These are phyloP conservation scores for Dicycla oo DNA, from an alignment of 2,888 invertebrate species.

Conservation along the genomic window DNA sequence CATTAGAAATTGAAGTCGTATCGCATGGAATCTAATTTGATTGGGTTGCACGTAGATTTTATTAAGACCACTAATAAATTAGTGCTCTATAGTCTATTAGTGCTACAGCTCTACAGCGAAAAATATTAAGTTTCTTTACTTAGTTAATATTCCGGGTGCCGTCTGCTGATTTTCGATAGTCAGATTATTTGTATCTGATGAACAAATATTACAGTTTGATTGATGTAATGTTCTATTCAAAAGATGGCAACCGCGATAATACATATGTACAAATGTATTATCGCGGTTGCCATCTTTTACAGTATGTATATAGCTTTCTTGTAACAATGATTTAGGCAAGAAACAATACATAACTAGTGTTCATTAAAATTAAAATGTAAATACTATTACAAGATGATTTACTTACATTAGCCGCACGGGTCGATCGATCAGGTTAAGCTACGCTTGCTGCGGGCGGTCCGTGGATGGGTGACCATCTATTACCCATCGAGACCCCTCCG, in stretches of 20 bases:
- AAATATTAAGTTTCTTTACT: no score
- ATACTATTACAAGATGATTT: constrained; percentile 22
- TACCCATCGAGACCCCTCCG: no score
- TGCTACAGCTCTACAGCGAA: no score
- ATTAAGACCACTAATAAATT: constrained; percentile 9
- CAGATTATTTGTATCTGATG: no score
- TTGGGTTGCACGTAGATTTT: constrained; percentile 21
- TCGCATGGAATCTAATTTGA: constrained; percentile 7
- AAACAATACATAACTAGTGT: background rate
- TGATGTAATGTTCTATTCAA: background rate
- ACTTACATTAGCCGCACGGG: background rate
- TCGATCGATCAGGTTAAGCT: no score
- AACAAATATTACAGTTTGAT: background rate
- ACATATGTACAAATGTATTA: no score
- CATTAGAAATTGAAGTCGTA: constrained; percentile 1
- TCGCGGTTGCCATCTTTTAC: no score
- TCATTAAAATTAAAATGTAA: background rate
- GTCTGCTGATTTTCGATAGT: background rate
- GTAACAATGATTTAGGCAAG: background rate
- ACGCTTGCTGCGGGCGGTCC: no score
- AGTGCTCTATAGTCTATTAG: no score
- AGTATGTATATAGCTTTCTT: background rate
- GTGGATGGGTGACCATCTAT: no score
- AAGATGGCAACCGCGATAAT: background rate
- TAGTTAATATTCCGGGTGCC: background rate